Evolutionary conservation across 1,140 invertebrate species (phyloP).

Genomic region (Zaprionus tsacasi): DNA sequence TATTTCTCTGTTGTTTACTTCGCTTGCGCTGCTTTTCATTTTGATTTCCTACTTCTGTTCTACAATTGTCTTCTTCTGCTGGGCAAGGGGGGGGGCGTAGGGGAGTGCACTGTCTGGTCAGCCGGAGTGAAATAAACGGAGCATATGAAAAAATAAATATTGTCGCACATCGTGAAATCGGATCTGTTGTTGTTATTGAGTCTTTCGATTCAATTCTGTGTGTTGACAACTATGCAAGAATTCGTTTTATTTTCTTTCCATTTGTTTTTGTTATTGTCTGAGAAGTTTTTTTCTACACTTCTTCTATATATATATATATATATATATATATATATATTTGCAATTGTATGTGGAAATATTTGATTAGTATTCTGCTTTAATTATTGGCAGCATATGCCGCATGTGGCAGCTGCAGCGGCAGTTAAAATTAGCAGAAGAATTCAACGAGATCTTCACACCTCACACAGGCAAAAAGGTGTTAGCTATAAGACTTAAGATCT

Average conservation of each 20-base stretch:
- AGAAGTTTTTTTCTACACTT: slow-evolving; percentile 26
- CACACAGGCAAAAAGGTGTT: not conserved
- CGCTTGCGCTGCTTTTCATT: slow-evolving; percentile 8
- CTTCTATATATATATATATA: no score
- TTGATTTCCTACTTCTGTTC: slow-evolving; percentile 4
- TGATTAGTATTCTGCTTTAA: slow-evolving; percentile 2
- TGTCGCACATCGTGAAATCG: slow-evolving; percentile 66
- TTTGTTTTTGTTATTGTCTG: slow-evolving; percentile 74
- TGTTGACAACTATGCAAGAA: slow-evolving; percentile 80
- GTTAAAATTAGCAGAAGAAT: slow-evolving; percentile 7
- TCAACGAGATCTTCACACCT: slow-evolving; percentile 19
- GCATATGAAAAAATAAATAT: slow-evolving; percentile 73
- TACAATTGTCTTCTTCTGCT: slow-evolving; percentile 20
- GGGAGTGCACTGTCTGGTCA: slow-evolving; percentile 20
- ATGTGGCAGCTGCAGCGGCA: slow-evolving; percentile 27
- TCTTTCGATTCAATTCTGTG: slow-evolving; percentile 63
- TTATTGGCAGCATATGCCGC: not conserved
- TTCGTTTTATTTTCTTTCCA: slow-evolving; percentile 61
- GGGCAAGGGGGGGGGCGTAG: not conserved
- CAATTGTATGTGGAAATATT: slow-evolving; percentile 15
- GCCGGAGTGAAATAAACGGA: slow-evolving; percentile 40
- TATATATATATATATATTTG: no score
- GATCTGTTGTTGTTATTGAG: slow-evolving; percentile 79
- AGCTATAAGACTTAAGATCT: not conserved
- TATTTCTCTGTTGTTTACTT: slow-evolving; percentile 1